Conservation (phyloP, 2,888 invertebrate genomes). For the Volucella inanis region DNA sequence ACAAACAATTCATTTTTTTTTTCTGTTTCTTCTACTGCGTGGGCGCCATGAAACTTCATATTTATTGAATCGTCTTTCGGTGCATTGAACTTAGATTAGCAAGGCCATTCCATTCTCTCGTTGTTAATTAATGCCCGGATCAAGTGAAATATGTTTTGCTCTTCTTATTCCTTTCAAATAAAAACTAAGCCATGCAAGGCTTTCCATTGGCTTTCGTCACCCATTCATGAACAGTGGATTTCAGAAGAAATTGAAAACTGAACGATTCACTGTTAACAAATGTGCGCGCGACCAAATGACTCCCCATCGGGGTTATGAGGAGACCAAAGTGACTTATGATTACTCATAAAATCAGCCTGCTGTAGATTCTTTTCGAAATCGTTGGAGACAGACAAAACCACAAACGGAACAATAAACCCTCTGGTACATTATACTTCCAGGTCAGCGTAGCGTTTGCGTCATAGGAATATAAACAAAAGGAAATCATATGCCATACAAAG, state of each 20-base stretch:
- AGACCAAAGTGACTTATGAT: constrained; percentile 11
- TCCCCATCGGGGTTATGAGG: not conserved
- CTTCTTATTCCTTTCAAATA: not conserved
- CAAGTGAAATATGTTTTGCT: not conserved
- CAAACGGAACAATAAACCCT: constrained; percentile 60
- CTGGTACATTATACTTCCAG: constrained; percentile 40
- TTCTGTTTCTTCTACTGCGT: too few species aligned
- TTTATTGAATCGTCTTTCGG: not conserved
- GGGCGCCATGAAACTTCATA: too few species aligned
- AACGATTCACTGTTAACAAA: not conserved
- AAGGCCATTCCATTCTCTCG: not conserved
- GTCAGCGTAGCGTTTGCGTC: constrained; percentile 45
- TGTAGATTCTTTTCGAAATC: constrained; percentile 38
- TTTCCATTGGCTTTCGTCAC: not conserved
- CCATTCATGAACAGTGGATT: not conserved
- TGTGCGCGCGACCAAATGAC: not conserved
- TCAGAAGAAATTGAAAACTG: not conserved
- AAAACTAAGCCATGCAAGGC: not conserved
- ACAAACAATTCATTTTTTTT: too few species aligned
- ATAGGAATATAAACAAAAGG: constrained; percentile 46
- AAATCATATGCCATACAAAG: constrained; percentile 11
- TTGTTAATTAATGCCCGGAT: not conserved
- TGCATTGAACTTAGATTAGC: not conserved
- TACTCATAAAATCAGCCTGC: constrained; percentile 18
- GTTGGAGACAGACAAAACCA: constrained; percentile 38